These are phyloP conservation scores for Papilio polytes DNA, from an alignment of 1,140 invertebrate genomes.

Conservation along the genomic window DNA sequence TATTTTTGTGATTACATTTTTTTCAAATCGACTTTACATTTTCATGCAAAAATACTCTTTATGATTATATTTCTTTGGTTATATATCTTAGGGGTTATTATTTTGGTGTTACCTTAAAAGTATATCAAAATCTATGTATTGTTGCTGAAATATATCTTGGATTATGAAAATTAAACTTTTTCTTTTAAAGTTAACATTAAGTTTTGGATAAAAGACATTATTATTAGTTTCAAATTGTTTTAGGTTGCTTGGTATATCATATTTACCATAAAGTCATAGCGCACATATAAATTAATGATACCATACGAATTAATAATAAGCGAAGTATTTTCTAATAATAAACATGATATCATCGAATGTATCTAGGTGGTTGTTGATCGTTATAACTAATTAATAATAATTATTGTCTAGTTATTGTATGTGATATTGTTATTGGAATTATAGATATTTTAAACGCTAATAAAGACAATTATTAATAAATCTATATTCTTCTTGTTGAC, in stretches of 20 bases:
- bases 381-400: conserved; percentile 64
- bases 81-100: background rate
- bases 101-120: background rate
- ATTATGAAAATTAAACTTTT: background rate
- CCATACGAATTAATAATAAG: conserved; percentile 76
- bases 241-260: background rate
- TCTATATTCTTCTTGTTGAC: conserved; percentile 80
- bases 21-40: background rate
- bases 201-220: conserved; percentile 5
- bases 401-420: conserved; percentile 79
- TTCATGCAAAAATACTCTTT: background rate
- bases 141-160: background rate
- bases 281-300: conserved; percentile 69
- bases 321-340: conserved; percentile 63
- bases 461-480: conserved; percentile 62
- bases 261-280: conserved; percentile 52
- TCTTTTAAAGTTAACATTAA: background rate
- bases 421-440: conserved; percentile 82
- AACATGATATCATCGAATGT: conserved; percentile 77
- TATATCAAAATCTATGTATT: background rate
- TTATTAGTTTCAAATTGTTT: background rate
- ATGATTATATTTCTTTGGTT: background rate
- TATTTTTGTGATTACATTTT: background rate
- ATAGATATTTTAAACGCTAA: conserved; percentile 80
- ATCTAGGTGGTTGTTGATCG: conserved; percentile 75